Base-by-base conservation (phyloP, 2,797 vertebrate species). In the Hafferia zeledoni region DNA sequence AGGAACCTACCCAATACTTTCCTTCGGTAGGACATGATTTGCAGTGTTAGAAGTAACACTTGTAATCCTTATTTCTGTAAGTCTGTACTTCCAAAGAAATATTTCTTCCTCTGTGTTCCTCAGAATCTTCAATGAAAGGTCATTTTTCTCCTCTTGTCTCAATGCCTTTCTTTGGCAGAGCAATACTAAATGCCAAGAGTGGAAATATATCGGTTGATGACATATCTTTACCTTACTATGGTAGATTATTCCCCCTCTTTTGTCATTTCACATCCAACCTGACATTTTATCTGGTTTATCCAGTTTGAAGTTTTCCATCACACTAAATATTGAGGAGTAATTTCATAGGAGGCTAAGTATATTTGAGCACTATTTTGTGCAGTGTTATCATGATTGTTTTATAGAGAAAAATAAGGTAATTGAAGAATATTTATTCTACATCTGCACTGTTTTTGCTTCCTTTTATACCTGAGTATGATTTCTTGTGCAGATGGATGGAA, bases 21-120 rank as follows among this genome's bases (percentile, higher is more conserved):
- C 9, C 14, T 25, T 19, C 2, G 0, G 19, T 16, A 70, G 24
- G n/a, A 47, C 0, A 1, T 17, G 3, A 3, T 68, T 77, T 76
- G 10, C 18, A 16, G 5, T 17, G 12, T 47, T 37, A 87, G 44
- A 60, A 64, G 46, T 0, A 85, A 11, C 5, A 60, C 4, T 64
- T 33, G 1, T 7, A 52, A 3, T 1, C 3, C 5, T 67, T 47
- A 27, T 28, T 87, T 57, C 31, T 72, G 33, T 4, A 92, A 72
- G 6, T 31, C 8, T 49, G 5, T 61, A 25, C 19, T 57, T 11
- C 13, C 31, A 44, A 28, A 46, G 18, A 92, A 92, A 49, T 65
- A 77, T 37, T 67, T 93, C 9, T 78, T 82, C 5, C 6, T 71
- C 7, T 55, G 4, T 35, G 17, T 52, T 85, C 15, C 56, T 47